Evolutionary conservation across 2,888 invertebrate genomes (phyloP).

Genomic region (Netelia virgata): DNA sequence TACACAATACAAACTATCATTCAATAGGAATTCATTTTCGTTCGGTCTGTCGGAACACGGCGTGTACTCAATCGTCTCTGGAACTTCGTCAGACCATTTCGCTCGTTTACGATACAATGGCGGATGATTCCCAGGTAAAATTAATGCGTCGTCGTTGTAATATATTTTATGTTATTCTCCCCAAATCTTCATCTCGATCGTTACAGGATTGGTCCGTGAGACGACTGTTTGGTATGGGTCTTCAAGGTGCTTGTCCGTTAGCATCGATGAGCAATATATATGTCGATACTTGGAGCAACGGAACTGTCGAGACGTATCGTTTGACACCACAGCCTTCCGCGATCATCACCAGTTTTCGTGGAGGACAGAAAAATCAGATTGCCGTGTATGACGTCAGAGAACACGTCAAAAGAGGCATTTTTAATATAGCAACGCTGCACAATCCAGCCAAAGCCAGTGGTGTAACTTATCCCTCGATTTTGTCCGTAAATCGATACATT

Average conservation of each 20-base stretch:
- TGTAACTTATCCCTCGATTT: constrained; percentile 88
- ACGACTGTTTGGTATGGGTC: constrained; percentile 94
- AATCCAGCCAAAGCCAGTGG: constrained; percentile 85
- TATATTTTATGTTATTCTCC: background rate
- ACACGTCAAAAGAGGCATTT: constrained; percentile 85
- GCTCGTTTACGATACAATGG: constrained; percentile 93
- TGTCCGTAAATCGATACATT: constrained; percentile 93
- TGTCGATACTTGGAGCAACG: constrained; percentile 90
- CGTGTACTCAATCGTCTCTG: constrained; percentile 88
- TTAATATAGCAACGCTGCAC: constrained; percentile 89
- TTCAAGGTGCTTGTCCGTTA: constrained; percentile 93
- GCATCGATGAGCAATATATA: constrained; percentile 92
- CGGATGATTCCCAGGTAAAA: constrained; percentile 79
- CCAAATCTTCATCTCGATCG: background rate
- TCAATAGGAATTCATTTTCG: constrained; percentile 95
- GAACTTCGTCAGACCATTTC: constrained; percentile 95
- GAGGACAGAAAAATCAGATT: constrained; percentile 89
- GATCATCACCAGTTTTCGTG: constrained; percentile 88
- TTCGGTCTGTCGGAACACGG: constrained; percentile 89
- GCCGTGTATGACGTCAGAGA: constrained; percentile 90
- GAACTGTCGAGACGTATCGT: constrained; percentile 87
- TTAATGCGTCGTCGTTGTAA: background rate
- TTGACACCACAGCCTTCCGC: constrained; percentile 88
- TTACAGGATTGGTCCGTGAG: constrained; percentile 93
- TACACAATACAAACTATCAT: constrained; percentile 97